Evolutionary conservation across 2,888 invertebrate species (phyloP), one percentile per base, ranked within the genome.

Genomic region (Hydraecia micacea): DNA sequence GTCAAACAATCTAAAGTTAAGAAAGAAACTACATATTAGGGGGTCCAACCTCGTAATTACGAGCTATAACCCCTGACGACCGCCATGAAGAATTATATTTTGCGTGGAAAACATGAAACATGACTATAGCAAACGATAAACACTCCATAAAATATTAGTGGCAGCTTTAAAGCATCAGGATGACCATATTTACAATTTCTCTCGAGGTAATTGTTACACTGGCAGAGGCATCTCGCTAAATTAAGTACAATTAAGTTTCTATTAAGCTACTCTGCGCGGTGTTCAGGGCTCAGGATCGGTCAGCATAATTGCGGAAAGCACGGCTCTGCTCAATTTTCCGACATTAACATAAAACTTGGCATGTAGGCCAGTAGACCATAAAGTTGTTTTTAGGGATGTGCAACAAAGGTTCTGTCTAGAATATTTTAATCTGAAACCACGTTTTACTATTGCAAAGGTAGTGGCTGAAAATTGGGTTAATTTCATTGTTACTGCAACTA

Each of bases 161-260:
- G 55, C 71, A 65, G 42, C 49, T 65, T 69, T 82, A 69, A 39
- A n/a, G 39, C 28, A 9, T 52, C 63, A 36, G 15, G 36, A 86
- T 79, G 8, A 63, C 58, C 15, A 58, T 74, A 75, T 69, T 77
- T 75, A 70, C 18, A 77, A 71, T 77, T 81, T 80, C 73, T 78
- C 72, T 62, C 2, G 2, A 42, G 42, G 68, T 81, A 79, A 87
- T 83, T 28, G 72, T 65, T 75, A 78, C 69, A 68, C 75, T 72
- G 46, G n/a, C 21, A 36, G 13, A 75, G 72, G 70, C 80, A 80
- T 87, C 80, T 81, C 72, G 83, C 72, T 77, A 73, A 85, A 87
- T 88, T 85, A 87, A 79, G 73, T 83, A 72, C 80, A 85, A 88
- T 88, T 90, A 90, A 89, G 79, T 90, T 91, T 91, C 91, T 87